Evolutionary conservation across 2,113 vertebrate species (phyloP).

Genomic region (Poicephalus meyeri): DNA sequence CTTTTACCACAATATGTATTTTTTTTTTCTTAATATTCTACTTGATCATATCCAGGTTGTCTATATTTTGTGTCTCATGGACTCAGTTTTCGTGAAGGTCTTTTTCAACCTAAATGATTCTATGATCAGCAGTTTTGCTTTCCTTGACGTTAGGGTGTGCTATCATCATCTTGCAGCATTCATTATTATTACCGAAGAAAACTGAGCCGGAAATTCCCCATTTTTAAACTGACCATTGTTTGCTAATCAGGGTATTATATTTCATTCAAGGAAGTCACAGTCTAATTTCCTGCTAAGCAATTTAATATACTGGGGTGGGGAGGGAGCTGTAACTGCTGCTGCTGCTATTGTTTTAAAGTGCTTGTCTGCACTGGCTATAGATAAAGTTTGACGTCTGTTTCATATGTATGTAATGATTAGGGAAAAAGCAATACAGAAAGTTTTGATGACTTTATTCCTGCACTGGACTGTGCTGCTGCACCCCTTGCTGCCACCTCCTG

Average conservation of each 20-base stretch:
- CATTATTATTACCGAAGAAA: slow-evolving; percentile 13
- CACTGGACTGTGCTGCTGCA: not conserved
- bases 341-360: not conserved
- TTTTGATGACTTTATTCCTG: not conserved
- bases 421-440: not conserved
- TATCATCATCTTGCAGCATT: not conserved
- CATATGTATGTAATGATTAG: not conserved
- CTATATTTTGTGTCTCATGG: too few relatives aligned
- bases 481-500: slow-evolving; percentile 27
- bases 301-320: not conserved
- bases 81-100: not conserved
- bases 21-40: too few relatives aligned
- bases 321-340: not conserved
- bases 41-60: too few relatives aligned
- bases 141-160: not conserved
- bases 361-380: not conserved
- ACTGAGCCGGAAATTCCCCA: not conserved
- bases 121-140: not conserved
- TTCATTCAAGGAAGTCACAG: not conserved
- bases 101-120: not conserved
- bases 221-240: slow-evolving; percentile 38
- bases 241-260: slow-evolving; percentile 20
- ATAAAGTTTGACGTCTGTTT: not conserved
- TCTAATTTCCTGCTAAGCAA: not conserved
- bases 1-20: too few relatives aligned